Percentiles rank a stretch among this genome's conserved stretches.
Evolutionary conservation across 2,113 vertebrate genomes (phyloP).

Genomic region (Caretta caretta): DNA sequence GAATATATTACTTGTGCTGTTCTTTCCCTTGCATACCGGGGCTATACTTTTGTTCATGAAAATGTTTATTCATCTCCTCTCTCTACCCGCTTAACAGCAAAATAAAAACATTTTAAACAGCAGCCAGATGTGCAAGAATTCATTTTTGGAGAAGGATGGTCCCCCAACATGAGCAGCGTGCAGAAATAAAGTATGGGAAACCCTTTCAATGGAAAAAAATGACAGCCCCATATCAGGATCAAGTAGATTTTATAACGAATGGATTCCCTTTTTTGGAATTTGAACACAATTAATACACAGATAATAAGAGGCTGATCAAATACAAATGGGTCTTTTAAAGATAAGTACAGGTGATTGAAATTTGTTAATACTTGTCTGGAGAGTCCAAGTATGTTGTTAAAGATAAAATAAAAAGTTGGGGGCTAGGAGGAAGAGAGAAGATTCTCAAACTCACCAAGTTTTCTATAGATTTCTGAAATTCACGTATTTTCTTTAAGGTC

Average conservation of each 20-base stretch:
- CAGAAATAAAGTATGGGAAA: not conserved
- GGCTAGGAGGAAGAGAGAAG: not conserved
- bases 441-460: slow-evolving; percentile 87
- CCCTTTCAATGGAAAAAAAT: not conserved
- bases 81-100: not conserved
- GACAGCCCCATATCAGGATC: not conserved
- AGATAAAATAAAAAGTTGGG: not conserved
- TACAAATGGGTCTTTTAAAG: accelerated
- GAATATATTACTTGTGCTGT: accelerated
- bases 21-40: not conserved
- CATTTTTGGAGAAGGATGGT: not conserved
- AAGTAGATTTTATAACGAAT: not conserved
- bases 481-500: slow-evolving; percentile 97
- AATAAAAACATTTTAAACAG: not conserved
- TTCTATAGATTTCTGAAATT: slow-evolving; percentile 98
- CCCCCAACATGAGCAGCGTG: accelerated
- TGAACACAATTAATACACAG: not conserved
- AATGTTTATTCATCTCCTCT: not conserved
- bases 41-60: accelerated
- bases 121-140: accelerated
- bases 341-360: accelerated
- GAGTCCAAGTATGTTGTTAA: not conserved
- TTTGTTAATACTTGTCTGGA: not conserved
- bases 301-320: accelerated
- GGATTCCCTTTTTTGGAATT: not conserved